Percentiles rank a stretch among this genome's conserved stretches.
Evolutionary conservation across 2,113 vertebrate species (phyloP).

Genomic region (Spermophilus dauricus): DNA sequence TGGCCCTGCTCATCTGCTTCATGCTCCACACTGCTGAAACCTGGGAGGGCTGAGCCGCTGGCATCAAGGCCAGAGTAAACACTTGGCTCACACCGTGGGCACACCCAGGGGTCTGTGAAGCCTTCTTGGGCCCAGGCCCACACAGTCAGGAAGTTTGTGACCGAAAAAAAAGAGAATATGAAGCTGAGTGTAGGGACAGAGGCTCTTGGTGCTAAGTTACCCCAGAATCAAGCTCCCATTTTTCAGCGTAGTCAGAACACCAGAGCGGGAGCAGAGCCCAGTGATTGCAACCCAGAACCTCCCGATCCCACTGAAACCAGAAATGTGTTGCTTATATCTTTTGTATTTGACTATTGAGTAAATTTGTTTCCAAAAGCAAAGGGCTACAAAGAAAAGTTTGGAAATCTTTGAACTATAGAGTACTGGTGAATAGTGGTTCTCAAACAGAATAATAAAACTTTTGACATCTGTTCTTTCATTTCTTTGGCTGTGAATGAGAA

Average conservation of each 20-base stretch:
- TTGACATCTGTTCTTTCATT: constrained; percentile 10
- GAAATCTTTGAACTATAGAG: constrained; percentile 28
- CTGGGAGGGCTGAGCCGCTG: background rate
- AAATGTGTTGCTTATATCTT: background rate
- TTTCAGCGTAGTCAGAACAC: background rate
- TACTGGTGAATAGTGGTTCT: background rate
- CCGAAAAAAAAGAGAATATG: constrained; percentile 10
- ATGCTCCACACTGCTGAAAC: background rate
- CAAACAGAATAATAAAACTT: background rate
- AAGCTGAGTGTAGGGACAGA: background rate
- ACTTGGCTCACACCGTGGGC: background rate
- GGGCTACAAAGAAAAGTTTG: constrained; percentile 16
- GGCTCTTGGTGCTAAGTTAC: background rate
- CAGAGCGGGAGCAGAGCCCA: background rate
- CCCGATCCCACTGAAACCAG: background rate
- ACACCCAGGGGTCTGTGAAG: background rate
- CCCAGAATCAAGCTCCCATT: background rate
- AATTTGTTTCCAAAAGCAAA: constrained; percentile 44
- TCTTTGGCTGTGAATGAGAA: background rate
- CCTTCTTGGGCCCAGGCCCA: background rate
- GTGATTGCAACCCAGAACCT: background rate
- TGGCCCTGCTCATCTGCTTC: background rate
- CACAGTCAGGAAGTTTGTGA: background rate
- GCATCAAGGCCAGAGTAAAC: background rate
- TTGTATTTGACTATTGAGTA: background rate